These are phyloP conservation scores for Creontiades dilutus DNA, from an alignment of 2,888 invertebrate genomes.

Conservation along the genomic window DNA sequence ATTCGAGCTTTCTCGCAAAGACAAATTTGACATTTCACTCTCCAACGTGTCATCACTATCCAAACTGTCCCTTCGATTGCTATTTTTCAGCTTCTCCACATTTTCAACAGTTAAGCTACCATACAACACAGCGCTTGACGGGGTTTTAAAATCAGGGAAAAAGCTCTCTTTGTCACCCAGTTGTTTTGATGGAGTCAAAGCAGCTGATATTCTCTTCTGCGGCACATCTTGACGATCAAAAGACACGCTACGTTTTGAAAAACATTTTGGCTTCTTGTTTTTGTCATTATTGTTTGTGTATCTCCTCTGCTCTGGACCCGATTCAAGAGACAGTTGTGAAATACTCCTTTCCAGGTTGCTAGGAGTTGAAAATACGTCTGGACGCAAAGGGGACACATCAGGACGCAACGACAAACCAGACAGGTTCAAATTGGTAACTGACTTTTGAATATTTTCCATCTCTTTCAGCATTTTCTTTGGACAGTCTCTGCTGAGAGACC, in stretches of 20 bases:
- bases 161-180: constrained; percentile 18
- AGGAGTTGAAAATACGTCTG: not conserved
- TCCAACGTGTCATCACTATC: constrained; percentile 60
- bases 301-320: not conserved
- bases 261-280: not conserved
- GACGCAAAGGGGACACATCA: not conserved
- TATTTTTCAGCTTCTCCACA: constrained; percentile 45
- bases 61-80: constrained; percentile 30
- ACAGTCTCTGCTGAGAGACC: constrained; percentile 37
- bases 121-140: not conserved
- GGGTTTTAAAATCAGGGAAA: constrained; percentile 41
- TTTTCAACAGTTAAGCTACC: constrained; percentile 42
- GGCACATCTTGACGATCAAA: constrained; percentile 31
- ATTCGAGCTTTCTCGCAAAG: constrained; percentile 24
- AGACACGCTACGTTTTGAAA: constrained; percentile 49
- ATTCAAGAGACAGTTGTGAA: constrained; percentile 23
- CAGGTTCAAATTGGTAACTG: not conserved
- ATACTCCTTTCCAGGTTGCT: constrained; percentile 1
- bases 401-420: not conserved
- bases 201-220: constrained; percentile 29
- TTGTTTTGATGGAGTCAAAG: not conserved
- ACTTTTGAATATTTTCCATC: constrained; percentile 3
- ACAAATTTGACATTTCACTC: constrained; percentile 56
- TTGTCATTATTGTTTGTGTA: not conserved
- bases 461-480: constrained; percentile 45